Conservation (phyloP, 2,113 vertebrate species). For the Tenrec ecaudatus region DNA sequence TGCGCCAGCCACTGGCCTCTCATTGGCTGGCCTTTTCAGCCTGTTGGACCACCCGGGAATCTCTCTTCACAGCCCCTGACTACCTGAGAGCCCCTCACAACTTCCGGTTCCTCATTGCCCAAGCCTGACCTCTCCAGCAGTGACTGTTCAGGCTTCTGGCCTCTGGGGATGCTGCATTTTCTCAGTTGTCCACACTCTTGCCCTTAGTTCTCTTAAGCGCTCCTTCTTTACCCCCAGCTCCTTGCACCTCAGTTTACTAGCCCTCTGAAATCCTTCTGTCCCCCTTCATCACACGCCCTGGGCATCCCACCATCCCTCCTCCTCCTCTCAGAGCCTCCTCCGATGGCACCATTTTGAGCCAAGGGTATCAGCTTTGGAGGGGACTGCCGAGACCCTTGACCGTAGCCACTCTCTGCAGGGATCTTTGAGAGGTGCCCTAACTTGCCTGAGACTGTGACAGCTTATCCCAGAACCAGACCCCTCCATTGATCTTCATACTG, state of each 20-base stretch:
- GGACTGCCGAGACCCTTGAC: neutral
- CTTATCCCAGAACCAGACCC: neutral
- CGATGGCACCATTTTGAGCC: neutral
- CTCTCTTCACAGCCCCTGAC: no score
- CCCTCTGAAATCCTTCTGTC: neutral
- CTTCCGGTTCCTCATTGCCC: neutral
- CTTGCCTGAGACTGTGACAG: neutral
- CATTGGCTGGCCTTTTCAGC: no score
- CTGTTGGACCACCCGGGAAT: no score
- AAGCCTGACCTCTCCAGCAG: neutral
- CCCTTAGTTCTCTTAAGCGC: neutral
- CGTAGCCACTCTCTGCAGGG: neutral
- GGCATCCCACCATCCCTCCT: neutral
- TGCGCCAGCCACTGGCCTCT: neutral
- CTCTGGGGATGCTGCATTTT: neutral
- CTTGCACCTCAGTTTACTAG: neutral
- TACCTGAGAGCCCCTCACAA: neutral
- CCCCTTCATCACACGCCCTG: neutral
- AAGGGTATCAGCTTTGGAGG: neutral
- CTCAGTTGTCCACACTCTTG: neutral
- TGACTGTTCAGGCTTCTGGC: neutral
- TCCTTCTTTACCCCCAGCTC: neutral
- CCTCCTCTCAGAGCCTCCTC: neutral
- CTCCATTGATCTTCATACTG: fast-evolving
- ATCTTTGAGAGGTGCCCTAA: neutral